These are phyloP conservation scores for Oegoconia quadripuncta DNA, from an alignment of 2,888 invertebrate species.

Conservation along the genomic window DNA sequence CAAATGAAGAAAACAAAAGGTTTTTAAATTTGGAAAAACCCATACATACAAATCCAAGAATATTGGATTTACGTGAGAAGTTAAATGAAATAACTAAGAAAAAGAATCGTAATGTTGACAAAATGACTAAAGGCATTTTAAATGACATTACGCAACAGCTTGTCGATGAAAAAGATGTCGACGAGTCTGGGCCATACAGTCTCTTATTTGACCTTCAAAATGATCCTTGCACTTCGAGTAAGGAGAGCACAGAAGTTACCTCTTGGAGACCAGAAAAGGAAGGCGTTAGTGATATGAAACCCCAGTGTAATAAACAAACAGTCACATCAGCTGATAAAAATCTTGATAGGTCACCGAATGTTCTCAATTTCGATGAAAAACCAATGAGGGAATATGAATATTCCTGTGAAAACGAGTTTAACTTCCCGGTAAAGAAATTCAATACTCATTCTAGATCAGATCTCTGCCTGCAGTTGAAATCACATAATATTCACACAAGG, in stretches of 20 bases:
- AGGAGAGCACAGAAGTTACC: slow-evolving; percentile 34
- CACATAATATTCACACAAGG: slow-evolving; percentile 54
- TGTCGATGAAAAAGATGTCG: slow-evolving; percentile 64
- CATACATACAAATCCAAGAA: slow-evolving; percentile 65
- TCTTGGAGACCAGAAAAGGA: slow-evolving; percentile 45
- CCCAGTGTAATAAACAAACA: slow-evolving; percentile 39
- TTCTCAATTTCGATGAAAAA: slow-evolving; percentile 68
- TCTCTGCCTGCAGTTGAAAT: slow-evolving; percentile 65
- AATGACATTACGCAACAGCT: slow-evolving; percentile 66
- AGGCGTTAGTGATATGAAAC: slow-evolving; percentile 27
- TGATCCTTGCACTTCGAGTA: slow-evolving; percentile 55
- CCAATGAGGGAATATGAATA: slow-evolving; percentile 72
- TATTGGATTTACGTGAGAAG: slow-evolving; percentile 67
- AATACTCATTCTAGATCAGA: slow-evolving; percentile 69
- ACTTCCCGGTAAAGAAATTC: slow-evolving; percentile 53
- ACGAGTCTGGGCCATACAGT: slow-evolving; percentile 80
- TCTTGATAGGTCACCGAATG: slow-evolving; percentile 61
- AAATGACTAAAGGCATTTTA: slow-evolving; percentile 62
- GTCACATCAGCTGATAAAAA: slow-evolving; percentile 45
- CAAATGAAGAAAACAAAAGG: too few relatives aligned
- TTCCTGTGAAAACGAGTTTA: slow-evolving; percentile 65
- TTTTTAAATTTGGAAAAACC: slow-evolving; percentile 63
- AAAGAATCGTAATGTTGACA: slow-evolving; percentile 61
- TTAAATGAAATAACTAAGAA: slow-evolving; percentile 68
- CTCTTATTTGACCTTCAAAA: slow-evolving; percentile 76